Base-by-base conservation (phyloP, 1,140 invertebrate species). In the Hetaerina americana region DNA sequence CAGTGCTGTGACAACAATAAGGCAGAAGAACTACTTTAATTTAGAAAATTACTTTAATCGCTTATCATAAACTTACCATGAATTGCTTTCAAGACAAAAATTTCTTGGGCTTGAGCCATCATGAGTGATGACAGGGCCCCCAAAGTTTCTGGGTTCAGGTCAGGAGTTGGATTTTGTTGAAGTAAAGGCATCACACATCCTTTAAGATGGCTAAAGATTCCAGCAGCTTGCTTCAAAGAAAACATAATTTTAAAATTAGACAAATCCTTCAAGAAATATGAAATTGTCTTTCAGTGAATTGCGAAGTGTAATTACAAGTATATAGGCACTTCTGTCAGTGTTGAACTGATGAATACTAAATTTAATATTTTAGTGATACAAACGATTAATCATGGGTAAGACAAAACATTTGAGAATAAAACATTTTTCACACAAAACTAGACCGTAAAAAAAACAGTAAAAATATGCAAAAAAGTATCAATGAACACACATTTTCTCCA, bases 91-190 rank as follows among this genome's bases (percentile, higher is more conserved):
- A 91, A 87, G 68, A 95, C 95, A 79, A 99, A 95, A 72, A 96
- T 91, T 84, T 99, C 97, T 83, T 99, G 97, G 0, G 95, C 97
- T 81, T 99, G 97, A 6, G 97, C 96, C 0, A 99, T 81, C 96
- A 99, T 98, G 67, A 99, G 82, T 15, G 89, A 83, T 27, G 90
- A 87, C 10, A 99, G 83, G 29, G 95, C 92, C 71, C 85, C 84
- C 8, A 99, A 84, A 2, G 95, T 94, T 74, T 99, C 97, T 6
- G 95, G 93, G 79, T 90, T 90, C 73, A 99, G 85, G 83, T 99
- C 97, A 5, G 94, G 93, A 0, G 96, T 98, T 5, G 95, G 94
- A 77, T 99, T 96, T 81, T 95, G 93, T 77, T 95, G 94, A 75
- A 97, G 90, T 0, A 90, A 87, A 72, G 92, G 85, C 81, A 95